These are phyloP conservation scores for Noctua pronuba DNA, from an alignment of 2,888 invertebrate genomes.

Conservation along the genomic window DNA sequence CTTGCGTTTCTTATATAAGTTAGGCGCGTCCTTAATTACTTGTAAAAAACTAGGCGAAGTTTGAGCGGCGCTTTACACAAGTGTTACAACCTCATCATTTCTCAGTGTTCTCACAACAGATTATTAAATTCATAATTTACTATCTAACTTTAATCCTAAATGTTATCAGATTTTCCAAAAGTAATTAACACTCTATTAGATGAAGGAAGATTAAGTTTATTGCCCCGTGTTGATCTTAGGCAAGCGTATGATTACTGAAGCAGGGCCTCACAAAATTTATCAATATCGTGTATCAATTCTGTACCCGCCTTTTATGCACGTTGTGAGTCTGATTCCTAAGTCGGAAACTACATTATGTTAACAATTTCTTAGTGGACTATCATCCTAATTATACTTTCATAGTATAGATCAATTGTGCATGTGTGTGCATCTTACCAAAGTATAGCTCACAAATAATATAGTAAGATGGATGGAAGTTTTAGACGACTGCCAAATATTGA, in stretches of 20 bases:
- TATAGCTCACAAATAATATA: background rate
- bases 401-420: background rate
- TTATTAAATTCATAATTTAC: constrained; percentile 24
- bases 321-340: background rate
- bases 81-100: constrained; percentile 20
- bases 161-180: constrained; percentile 15
- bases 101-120: constrained; percentile 2
- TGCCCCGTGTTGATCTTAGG: background rate
- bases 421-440: background rate
- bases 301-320: background rate
- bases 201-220: background rate
- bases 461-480: background rate
- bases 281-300: background rate
- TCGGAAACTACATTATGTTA: background rate
- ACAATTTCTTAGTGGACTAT: background rate
- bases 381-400: background rate
- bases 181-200: constrained; percentile 17
- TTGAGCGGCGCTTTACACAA: constrained; percentile 12
- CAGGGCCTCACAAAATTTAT: background rate
- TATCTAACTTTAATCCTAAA: constrained; percentile 16
- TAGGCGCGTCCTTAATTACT: constrained; percentile 2
- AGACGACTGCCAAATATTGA: background rate
- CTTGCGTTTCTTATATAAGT: constrained; percentile 5
- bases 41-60: constrained; percentile 29
- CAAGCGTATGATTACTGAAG: background rate